phyloP scores from a whole-genome alignment of 1,140 invertebrate genomes.

The Drosophila rufa region DNA sequence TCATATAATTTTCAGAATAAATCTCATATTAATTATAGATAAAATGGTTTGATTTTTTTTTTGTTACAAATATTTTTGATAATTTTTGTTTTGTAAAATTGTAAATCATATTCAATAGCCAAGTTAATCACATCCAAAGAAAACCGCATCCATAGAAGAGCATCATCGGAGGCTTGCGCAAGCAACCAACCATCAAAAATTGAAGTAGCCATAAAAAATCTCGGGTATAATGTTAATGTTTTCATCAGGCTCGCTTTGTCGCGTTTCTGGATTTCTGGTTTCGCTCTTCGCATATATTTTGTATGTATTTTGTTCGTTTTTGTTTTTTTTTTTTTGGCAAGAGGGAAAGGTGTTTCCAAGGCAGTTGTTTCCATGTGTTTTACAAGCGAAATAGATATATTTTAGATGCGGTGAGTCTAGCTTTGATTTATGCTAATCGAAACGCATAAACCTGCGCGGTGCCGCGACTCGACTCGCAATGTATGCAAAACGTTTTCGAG shows the following conservation, averaged over 20 bases:
- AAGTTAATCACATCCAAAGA: not conserved
- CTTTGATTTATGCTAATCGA: constrained; percentile 80
- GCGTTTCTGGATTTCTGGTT: constrained; percentile 57
- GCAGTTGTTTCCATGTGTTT: constrained; percentile 68
- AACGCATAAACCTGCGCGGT: constrained; percentile 55
- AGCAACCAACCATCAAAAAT: constrained; percentile 55
- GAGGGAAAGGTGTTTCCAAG: constrained; percentile 74
- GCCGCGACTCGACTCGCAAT: constrained; percentile 24
- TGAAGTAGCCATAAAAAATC: constrained; percentile 77
- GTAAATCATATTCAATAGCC: not conserved
- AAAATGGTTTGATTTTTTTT: not conserved
- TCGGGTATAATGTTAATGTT: constrained; percentile 76
- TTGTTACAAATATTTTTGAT: not conserved
- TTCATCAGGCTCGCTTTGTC: constrained; percentile 67
- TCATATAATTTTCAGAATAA: no score
- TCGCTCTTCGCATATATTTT: constrained; percentile 29
- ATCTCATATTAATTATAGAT: no score
- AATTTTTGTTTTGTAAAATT: not conserved
- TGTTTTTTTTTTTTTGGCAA: constrained; percentile 41
- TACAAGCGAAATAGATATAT: constrained; percentile 56
- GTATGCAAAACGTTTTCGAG: constrained; percentile 74
- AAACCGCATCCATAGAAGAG: constrained; percentile 7
- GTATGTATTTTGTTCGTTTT: constrained; percentile 13
- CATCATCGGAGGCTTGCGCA: constrained; percentile 31
- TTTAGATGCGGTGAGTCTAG: constrained; percentile 17